Evolutionary conservation across 2,888 invertebrate genomes (phyloP).

Genomic region (Artemia sp.): DNA sequence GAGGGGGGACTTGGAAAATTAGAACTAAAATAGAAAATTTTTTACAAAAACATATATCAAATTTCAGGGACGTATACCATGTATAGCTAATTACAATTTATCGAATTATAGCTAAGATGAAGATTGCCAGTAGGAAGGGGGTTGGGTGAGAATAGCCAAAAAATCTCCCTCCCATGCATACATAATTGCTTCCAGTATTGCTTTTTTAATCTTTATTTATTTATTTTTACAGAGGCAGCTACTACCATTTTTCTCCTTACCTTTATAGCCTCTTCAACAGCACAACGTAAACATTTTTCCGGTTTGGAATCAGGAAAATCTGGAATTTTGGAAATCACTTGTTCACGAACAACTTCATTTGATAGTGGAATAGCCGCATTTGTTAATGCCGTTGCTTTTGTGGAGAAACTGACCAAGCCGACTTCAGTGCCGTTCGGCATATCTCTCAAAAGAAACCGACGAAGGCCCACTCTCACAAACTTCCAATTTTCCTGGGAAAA

Average conservation of each 20-base stretch:
- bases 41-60: no score
- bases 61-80: no score
- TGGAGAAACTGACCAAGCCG: conserved; percentile 12
- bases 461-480: background rate
- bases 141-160: no score
- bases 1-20: no score
- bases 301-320: background rate
- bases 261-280: conserved; percentile 13
- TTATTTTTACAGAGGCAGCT: no score
- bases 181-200: no score
- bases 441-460: background rate
- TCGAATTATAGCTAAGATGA: no score
- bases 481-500: background rate
- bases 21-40: no score
- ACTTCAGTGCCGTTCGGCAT: conserved; percentile 11
- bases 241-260: background rate
- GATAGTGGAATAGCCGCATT: background rate
- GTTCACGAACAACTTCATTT: background rate
- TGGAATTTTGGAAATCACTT: background rate
- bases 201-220: no score
- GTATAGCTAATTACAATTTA: no score
- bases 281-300: background rate
- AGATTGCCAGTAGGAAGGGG: no score
- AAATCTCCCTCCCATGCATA: no score
- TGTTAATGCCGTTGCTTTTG: background rate